phyloP scores from a whole-genome alignment of 2,113 vertebrate species.

The Larimichthys polyactis region DNA sequence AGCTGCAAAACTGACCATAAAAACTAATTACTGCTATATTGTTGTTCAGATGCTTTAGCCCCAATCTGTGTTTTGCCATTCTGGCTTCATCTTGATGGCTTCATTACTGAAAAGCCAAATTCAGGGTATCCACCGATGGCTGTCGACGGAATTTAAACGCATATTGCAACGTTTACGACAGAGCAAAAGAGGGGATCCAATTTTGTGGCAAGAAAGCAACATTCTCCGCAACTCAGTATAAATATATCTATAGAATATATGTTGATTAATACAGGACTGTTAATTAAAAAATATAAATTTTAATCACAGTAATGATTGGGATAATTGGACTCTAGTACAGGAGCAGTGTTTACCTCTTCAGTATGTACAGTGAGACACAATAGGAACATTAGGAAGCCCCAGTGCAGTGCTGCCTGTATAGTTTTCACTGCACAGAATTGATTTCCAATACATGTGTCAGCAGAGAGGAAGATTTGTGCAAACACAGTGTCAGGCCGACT shows the following conservation, averaged over 20 bases:
- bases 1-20: neutral
- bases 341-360: slow-evolving; percentile 43
- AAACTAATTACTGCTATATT: neutral
- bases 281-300: neutral
- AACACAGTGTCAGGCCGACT: slow-evolving; percentile 32
- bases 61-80: neutral
- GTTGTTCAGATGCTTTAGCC: neutral
- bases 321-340: neutral
- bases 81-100: neutral
- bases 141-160: neutral
- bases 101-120: slow-evolving; percentile 2
- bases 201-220: neutral
- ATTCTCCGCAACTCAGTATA: too few relatives aligned
- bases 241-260: too few relatives aligned
- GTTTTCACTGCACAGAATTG: slow-evolving; percentile 66
- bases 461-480: slow-evolving; percentile 50
- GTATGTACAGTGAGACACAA: slow-evolving; percentile 25
- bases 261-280: too few relatives aligned
- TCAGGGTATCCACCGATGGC: neutral
- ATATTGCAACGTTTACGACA: neutral
- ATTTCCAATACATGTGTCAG: slow-evolving; percentile 77
- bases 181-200: too few relatives aligned
- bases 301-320: neutral
- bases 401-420: slow-evolving; percentile 49
- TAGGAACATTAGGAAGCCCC: slow-evolving; percentile 49